Evolutionary conservation across 2,113 vertebrate genomes (phyloP).

Genomic region (Myrmophylax atrothorax): DNA sequence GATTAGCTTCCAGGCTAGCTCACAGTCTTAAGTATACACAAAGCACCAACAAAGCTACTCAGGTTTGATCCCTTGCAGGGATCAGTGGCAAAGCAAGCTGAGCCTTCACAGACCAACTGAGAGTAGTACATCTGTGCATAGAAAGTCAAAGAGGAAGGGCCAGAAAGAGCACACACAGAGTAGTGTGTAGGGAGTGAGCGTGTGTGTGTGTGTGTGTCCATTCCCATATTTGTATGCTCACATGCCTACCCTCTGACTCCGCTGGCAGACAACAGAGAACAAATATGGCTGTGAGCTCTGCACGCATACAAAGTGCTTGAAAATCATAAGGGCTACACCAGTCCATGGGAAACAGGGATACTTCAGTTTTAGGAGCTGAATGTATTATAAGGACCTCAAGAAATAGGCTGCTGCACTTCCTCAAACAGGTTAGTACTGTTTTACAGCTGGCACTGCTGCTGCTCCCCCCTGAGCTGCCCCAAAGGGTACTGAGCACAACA

Average conservation of each 20-base stretch:
- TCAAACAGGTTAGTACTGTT: neutral
- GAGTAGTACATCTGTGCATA: neutral
- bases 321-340: neutral
- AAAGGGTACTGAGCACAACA: neutral
- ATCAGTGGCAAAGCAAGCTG: neutral
- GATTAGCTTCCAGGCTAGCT: neutral
- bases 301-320: neutral
- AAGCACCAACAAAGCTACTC: neutral
- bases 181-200: neutral
- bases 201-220: neutral
- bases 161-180: neutral
- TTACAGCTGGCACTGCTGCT: neutral
- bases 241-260: neutral
- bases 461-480: neutral
- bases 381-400: accelerated
- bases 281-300: neutral
- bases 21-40: neutral
- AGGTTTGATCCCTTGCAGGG: neutral
- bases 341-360: neutral
- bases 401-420: neutral
- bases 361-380: neutral
- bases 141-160: neutral
- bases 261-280: neutral
- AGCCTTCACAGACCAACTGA: neutral
- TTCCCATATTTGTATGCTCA: neutral